These are phyloP conservation scores for Mamestra brassicae DNA, from an alignment of 2,888 invertebrate genomes.

Conservation along the genomic window DNA sequence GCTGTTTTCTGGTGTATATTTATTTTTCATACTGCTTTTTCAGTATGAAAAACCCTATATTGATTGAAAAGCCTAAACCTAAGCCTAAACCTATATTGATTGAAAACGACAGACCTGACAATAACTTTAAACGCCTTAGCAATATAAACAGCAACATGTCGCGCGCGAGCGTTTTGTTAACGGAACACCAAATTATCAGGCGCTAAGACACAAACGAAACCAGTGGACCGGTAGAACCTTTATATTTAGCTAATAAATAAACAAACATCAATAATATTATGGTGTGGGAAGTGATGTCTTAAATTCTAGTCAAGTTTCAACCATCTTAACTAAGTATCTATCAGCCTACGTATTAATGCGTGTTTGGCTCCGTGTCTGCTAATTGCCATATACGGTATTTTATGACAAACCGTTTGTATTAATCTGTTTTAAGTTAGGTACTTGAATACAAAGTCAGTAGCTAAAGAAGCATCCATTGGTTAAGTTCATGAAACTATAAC, in stretches of 20 bases:
- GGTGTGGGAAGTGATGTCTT: slow-evolving; percentile 15
- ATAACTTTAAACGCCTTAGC: not conserved
- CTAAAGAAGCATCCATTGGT: not conserved
- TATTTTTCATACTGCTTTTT: too few relatives aligned
- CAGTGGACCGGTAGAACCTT: not conserved
- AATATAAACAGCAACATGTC: not conserved
- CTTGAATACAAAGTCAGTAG: not conserved
- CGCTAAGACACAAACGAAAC: not conserved
- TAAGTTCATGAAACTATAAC: not conserved
- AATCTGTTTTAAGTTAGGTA: slow-evolving; percentile 12
- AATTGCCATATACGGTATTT: slow-evolving; percentile 33
- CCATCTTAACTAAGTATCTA: slow-evolving; percentile 11
- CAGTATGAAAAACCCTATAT: too few relatives aligned
- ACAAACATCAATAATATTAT: not conserved
- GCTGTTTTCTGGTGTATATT: too few relatives aligned
- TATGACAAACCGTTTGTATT: slow-evolving; percentile 19
- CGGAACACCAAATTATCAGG: slow-evolving; percentile 18
- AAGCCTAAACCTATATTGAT: too few relatives aligned
- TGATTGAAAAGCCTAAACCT: too few relatives aligned
- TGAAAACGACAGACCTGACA: not conserved
- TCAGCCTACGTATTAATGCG: slow-evolving; percentile 31
- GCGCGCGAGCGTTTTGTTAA: not conserved
- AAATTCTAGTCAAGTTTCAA: slow-evolving; percentile 14
- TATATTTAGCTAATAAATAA: not conserved
- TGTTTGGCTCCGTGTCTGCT: slow-evolving; percentile 22